Evolutionary conservation across 2,797 vertebrate species (phyloP).

Genomic region (Channallabes apus): DNA sequence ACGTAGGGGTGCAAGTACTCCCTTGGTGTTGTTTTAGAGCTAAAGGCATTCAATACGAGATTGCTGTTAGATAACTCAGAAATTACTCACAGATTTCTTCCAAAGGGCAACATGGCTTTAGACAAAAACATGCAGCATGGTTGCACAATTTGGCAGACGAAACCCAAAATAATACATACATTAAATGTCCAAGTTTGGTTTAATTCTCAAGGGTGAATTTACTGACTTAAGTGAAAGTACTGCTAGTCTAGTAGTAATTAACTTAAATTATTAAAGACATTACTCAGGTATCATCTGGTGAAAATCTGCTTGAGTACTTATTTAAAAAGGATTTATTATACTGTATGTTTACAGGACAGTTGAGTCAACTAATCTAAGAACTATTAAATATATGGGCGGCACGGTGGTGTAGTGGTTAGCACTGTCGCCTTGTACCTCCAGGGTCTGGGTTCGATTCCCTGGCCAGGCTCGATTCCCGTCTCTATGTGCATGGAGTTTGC

Average conservation of each 20-base stretch:
- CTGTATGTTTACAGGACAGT: neutral
- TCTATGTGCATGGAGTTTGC: no score
- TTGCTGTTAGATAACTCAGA: slow-evolving; percentile 66
- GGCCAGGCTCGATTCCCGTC: no score
- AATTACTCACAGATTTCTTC: slow-evolving; percentile 76
- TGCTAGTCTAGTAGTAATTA: neutral
- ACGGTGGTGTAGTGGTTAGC: no score
- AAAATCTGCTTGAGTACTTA: neutral
- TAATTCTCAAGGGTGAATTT: neutral
- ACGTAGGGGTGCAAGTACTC: slow-evolving; percentile 54
- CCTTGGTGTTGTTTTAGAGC: slow-evolving; percentile 47
- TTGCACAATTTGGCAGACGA: slow-evolving; percentile 6
- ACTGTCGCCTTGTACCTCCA: no score
- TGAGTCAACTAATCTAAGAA: neutral
- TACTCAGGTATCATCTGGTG: neutral
- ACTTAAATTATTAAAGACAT: neutral
- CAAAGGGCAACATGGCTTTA: slow-evolving; percentile 8
- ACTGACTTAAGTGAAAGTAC: neutral
- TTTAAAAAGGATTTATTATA: neutral
- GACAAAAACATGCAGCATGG: slow-evolving; percentile 26
- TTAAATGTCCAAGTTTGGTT: neutral
- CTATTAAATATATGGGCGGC: no score
- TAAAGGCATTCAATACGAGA: slow-evolving; percentile 44
- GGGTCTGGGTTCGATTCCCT: no score
- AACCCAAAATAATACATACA: neutral